Conservation (phyloP, 2,113 vertebrate genomes). For the Fulmarus glacialis region DNA sequence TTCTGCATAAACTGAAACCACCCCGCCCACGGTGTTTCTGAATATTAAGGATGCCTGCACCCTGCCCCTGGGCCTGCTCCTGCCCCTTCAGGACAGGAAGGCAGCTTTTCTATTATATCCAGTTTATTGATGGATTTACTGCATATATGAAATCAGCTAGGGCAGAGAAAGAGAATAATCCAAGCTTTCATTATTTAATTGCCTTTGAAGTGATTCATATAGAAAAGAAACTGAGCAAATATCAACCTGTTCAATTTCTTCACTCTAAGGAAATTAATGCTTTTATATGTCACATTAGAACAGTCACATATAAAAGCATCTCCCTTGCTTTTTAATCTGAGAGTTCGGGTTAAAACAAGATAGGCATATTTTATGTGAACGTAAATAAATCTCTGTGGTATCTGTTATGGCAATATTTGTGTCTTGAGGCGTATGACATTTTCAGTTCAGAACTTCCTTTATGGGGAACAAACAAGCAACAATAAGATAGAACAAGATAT, state of each 20-base stretch:
- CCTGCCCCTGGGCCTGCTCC: background rate
- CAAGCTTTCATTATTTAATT: background rate
- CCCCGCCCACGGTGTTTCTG: accelerated
- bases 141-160: background rate
- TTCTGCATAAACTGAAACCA: background rate
- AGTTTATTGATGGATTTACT: background rate
- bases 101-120: background rate
- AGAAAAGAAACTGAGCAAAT: conserved; percentile 14
- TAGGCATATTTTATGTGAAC: background rate
- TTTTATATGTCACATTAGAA: background rate
- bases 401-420: background rate
- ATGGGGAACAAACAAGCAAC: background rate
- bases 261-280: background rate
- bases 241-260: background rate
- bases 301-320: background rate
- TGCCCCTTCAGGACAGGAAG: background rate
- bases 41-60: background rate
- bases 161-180: background rate
- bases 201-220: background rate
- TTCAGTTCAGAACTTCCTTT: conserved; percentile 24
- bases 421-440: conserved; percentile 19
- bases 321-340: background rate
- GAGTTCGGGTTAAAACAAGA: conserved; percentile 1
- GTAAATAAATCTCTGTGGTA: background rate
- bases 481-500: conserved; percentile 46